Evolutionary conservation across 2,797 vertebrate genomes (phyloP), one percentile per base, ranked within the genome.

Genomic region (Enteromius unitaeniatus): DNA sequence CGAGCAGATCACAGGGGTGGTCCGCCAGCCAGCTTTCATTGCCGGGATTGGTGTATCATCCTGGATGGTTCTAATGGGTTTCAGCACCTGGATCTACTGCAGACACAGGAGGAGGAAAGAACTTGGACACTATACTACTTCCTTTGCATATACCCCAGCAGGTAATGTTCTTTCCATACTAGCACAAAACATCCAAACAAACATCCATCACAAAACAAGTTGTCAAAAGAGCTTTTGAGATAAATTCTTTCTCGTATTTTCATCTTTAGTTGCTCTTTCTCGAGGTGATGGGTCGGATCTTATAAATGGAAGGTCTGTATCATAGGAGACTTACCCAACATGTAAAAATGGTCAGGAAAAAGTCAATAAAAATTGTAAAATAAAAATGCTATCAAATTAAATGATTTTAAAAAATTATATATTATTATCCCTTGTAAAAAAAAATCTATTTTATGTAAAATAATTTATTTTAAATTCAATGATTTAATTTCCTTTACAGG

Each of bases 1-100:
- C 2, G 97, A 97, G 94, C 98, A 98, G 94, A 99, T 99, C 89
- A 96, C 97, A 0, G 94, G 93, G 0, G 95, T 99, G 3, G 93
- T 99, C 45, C 94, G 95, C 77, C 97, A 98, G 89, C 97, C 98
- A 0, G 98, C 98, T 0, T 99, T 99, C 85, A 99, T 99, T 5
- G 98, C 97, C 0, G 97, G 97, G 0, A 96, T 99, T 3, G 97
- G 97, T 3, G 96, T 97, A 8, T 96, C 97, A 2, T 97, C 96
- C 3, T 99, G 98, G 98, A 19, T 95, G 89, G 91, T 93, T 67
- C 89, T 96, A 86, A 95, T 94, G 95, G 92, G 93, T 84, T 93
- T 95, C 88, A 93, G 94, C 3, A 90, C 92, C 17, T 95, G 94
- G 95, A 86, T 96, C 75, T 96, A 96, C 91, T 94, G 94, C 70